Percentiles rank a stretch among this genome's conserved stretches.
These are phyloP conservation scores for Frankliniella intonsa DNA, from an alignment of 2,888 invertebrate genomes.

Conservation along the genomic window DNA sequence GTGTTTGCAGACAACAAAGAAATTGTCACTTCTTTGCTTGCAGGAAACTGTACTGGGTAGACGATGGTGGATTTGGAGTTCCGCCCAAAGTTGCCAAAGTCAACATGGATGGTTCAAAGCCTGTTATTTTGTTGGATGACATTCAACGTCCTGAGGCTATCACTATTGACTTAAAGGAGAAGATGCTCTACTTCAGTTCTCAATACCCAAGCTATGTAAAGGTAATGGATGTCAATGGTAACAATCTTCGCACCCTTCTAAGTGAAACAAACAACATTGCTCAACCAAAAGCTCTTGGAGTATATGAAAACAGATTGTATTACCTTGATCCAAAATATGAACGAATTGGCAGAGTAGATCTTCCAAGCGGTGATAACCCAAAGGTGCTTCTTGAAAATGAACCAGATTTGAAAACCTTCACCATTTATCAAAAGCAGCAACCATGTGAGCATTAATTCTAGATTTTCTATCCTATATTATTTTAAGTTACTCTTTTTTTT, in stretches of 20 bases:
- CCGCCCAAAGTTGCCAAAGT: constrained; percentile 84
- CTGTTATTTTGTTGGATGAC: constrained; percentile 62
- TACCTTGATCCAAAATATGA: constrained; percentile 87
- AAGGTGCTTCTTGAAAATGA: constrained; percentile 77
- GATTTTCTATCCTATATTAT: constrained; percentile 6
- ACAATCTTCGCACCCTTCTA: constrained; percentile 62
- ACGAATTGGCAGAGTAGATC: constrained; percentile 77
- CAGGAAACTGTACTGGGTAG: constrained; percentile 90
- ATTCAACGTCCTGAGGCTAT: constrained; percentile 77
- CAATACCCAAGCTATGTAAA: constrained; percentile 62
- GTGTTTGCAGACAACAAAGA: constrained; percentile 28
- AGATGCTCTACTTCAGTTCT: constrained; percentile 83
- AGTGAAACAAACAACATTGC: constrained; percentile 64
- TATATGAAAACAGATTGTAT: constrained; percentile 76
- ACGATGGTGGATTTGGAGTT: constrained; percentile 86
- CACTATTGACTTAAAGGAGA: constrained; percentile 75
- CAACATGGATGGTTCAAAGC: constrained; percentile 87
- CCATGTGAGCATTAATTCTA: constrained; percentile 46
- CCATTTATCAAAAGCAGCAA: constrained; percentile 65
- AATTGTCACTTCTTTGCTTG: constrained; percentile 38
- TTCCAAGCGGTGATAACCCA: constrained; percentile 73
- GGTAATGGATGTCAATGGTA: constrained; percentile 68
- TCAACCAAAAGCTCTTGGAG: constrained; percentile 73
- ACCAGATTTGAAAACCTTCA: constrained; percentile 78
- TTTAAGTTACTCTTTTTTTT: constrained; percentile 18